These are phyloP conservation scores for Brachirus orientalis DNA, from an alignment of 2,113 vertebrate genomes.

Conservation along the genomic window DNA sequence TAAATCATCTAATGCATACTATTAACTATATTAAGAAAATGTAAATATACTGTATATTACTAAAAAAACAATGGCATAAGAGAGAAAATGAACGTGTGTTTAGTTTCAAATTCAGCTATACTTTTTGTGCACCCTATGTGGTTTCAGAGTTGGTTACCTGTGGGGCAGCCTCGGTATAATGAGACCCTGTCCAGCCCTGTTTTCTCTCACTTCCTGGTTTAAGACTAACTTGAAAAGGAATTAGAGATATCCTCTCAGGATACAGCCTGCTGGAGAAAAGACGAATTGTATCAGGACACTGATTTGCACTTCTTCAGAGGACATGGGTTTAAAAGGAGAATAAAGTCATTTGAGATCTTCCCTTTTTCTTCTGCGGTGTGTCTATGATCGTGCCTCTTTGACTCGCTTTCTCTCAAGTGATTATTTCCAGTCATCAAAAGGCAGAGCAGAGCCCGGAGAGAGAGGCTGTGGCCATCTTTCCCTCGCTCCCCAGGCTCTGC, in stretches of 20 bases:
- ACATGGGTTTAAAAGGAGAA: slow-evolving; percentile 50
- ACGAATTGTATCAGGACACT: slow-evolving; percentile 70
- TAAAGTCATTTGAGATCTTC: slow-evolving; percentile 60
- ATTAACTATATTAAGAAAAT: too few relatives aligned
- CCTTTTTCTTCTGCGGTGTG: slow-evolving; percentile 37
- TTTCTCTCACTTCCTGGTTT: slow-evolving; percentile 66
- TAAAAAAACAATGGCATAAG: neutral
- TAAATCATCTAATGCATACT: too few relatives aligned
- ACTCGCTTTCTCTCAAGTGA: slow-evolving; percentile 66
- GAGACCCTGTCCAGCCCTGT: slow-evolving; percentile 63
- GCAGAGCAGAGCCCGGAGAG: slow-evolving; percentile 66
- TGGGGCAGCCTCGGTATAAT: slow-evolving; percentile 67
- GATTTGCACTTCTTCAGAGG: slow-evolving; percentile 65
- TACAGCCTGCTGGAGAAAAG: slow-evolving; percentile 66
- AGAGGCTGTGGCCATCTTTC: slow-evolving; percentile 63
- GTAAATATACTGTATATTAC: too few relatives aligned
- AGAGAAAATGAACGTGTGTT: slow-evolving; percentile 13
- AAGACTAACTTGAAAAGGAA: slow-evolving; percentile 74
- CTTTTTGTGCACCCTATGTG: slow-evolving; percentile 58
- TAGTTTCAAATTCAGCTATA: slow-evolving; percentile 27
- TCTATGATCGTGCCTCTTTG: slow-evolving; percentile 71
- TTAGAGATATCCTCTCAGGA: slow-evolving; percentile 72
- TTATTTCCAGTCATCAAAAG: slow-evolving; percentile 78
- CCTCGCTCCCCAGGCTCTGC: slow-evolving; percentile 61
- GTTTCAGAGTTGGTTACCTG: slow-evolving; percentile 64